Conservation (phyloP, 2,797 vertebrate genomes). For the Rhabdophis nuchalis region DNA sequence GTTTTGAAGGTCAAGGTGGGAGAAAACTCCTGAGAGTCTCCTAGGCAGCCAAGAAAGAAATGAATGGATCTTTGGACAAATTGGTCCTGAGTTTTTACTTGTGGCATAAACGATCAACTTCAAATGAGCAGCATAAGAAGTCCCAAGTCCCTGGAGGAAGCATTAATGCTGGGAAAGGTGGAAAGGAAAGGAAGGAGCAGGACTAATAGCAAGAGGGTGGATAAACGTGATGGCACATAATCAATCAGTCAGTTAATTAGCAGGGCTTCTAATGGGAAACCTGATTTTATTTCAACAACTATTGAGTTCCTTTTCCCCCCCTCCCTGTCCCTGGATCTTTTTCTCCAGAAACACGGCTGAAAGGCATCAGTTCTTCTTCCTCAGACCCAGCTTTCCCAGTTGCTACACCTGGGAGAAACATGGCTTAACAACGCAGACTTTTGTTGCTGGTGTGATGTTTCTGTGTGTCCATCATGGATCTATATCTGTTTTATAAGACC, state of each 20-base stretch:
- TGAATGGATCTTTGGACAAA: not conserved
- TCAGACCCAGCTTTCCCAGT: not conserved
- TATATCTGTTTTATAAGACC: not conserved
- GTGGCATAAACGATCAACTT: not conserved
- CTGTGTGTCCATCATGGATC: not conserved
- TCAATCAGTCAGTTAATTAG: not conserved
- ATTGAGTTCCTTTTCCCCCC: not conserved
- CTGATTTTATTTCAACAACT: not conserved
- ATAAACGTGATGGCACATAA: not conserved
- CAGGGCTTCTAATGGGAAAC: not conserved
- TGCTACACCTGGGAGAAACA: not conserved
- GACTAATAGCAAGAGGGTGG: not conserved
- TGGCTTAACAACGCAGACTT: not conserved
- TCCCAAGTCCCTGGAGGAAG: not conserved
- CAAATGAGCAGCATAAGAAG: not conserved
- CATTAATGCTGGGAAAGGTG: not conserved
- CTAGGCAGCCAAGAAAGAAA: not conserved
- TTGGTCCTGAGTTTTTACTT: not conserved
- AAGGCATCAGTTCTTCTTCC: not conserved
- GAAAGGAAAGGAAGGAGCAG: not conserved
- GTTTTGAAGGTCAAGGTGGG: not conserved
- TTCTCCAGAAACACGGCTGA: not conserved
- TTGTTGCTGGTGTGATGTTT: not conserved
- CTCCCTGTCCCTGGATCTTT: not conserved
- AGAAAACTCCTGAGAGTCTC: not conserved